Percentiles rank a stretch among this genome's conserved stretches.
These are phyloP conservation scores for Sceloporus tristichus DNA, from an alignment of 2,113 vertebrate species.

Conservation along the genomic window DNA sequence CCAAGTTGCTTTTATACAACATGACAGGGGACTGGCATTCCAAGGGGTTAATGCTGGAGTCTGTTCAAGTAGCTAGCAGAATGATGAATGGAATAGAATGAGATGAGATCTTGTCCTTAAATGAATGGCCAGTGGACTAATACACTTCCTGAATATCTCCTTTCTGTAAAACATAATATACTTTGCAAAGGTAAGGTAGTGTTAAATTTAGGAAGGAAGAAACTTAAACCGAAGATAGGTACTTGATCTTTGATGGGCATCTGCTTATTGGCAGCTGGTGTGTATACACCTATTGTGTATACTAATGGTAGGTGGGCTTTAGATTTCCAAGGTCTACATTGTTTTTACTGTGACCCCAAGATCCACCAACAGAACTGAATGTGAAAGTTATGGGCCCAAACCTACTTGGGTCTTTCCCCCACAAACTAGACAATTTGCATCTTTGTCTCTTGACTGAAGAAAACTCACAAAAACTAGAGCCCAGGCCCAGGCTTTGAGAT, in stretches of 20 bases:
- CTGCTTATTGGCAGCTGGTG: neutral
- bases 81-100: constrained; percentile 7
- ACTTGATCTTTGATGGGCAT: neutral
- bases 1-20: constrained; percentile 12
- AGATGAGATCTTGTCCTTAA: neutral
- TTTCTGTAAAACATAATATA: neutral
- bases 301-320: too few relatives aligned
- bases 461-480: too few relatives aligned
- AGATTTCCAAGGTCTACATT: too few relatives aligned
- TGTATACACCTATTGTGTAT: neutral
- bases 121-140: neutral
- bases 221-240: neutral
- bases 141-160: neutral
- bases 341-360: too few relatives aligned
- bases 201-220: neutral
- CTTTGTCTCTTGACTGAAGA: too few relatives aligned
- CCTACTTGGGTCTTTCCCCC: too few relatives aligned
- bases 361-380: too few relatives aligned
- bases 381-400: too few relatives aligned
- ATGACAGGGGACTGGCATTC: neutral
- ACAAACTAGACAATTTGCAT: too few relatives aligned
- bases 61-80: constrained; percentile 10
- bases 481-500: too few relatives aligned
- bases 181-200: neutral
- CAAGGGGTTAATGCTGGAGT: neutral